These are phyloP conservation scores for Bombus soroeensis DNA, from an alignment of 1,140 invertebrate species.

Conservation along the genomic window DNA sequence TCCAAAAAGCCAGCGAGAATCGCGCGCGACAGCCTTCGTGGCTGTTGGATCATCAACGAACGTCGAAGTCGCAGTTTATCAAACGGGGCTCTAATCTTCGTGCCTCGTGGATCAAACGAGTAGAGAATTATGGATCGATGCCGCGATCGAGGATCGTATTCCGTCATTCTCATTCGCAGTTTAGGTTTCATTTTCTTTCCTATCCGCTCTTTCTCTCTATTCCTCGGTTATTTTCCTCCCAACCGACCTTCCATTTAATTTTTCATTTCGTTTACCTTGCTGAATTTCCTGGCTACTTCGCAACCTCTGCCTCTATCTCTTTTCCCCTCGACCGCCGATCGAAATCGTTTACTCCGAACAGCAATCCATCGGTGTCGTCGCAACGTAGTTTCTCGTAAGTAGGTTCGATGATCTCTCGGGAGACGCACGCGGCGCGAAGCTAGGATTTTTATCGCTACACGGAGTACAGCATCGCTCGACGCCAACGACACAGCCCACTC, in stretches of 20 bases:
- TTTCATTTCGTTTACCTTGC: neutral
- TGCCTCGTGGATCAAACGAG: conserved; percentile 46
- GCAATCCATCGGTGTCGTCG: no score
- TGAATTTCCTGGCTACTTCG: neutral
- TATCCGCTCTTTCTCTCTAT: neutral
- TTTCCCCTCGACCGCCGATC: neutral
- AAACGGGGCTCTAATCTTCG: conserved; percentile 52
- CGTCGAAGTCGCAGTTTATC: conserved; percentile 13
- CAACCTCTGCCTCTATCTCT: no score
- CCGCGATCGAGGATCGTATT: conserved; percentile 34
- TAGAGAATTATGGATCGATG: conserved; percentile 5
- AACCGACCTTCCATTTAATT: neutral
- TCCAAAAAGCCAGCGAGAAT: neutral
- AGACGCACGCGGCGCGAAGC: neutral
- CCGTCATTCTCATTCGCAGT: neutral
- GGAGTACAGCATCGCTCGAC: neutral
- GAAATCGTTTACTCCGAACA: neutral
- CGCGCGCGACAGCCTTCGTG: conserved; percentile 33
- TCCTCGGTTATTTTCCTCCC: no score
- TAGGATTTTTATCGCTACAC: neutral
- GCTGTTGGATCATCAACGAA: conserved; percentile 58
- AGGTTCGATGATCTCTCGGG: neutral
- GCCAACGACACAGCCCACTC: neutral
- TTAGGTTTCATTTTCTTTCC: neutral
- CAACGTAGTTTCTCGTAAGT: neutral